Evolutionary conservation across 2,888 invertebrate species (phyloP).

Genomic region (Schizaphis graminum): DNA sequence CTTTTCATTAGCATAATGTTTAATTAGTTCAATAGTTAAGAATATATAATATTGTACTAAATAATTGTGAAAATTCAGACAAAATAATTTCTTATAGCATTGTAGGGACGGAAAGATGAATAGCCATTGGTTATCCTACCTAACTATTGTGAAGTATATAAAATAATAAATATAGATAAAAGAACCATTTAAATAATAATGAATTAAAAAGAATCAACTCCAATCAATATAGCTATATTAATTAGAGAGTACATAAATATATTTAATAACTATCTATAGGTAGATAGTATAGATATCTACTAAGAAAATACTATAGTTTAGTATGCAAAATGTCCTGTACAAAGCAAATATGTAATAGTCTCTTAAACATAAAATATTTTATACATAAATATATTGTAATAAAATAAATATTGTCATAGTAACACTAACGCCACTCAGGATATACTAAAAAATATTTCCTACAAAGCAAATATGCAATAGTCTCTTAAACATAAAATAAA

Average conservation of each 20-base stretch:
- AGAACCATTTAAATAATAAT: background rate
- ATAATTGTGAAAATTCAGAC: background rate
- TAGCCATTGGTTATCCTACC: background rate
- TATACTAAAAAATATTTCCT: background rate
- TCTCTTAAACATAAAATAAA: background rate
- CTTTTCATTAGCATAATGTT: background rate
- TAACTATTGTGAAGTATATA: background rate
- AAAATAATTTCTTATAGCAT: background rate
- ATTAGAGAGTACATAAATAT: background rate
- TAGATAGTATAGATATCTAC: background rate
- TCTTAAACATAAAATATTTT: background rate
- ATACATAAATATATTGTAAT: background rate
- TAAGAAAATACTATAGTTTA: background rate
- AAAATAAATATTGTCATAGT: background rate
- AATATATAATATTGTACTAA: background rate
- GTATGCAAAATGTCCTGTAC: background rate
- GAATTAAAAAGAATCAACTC: background rate
- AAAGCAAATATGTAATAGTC: background rate
- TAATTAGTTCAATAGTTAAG: background rate
- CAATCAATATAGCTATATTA: background rate
- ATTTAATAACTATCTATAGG: background rate
- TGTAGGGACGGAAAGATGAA: background rate
- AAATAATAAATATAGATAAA: background rate
- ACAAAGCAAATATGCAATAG: background rate
- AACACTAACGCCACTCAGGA: background rate